Conservation (phyloP, 2,888 invertebrate genomes). For the Lycia hirtaria region DNA sequence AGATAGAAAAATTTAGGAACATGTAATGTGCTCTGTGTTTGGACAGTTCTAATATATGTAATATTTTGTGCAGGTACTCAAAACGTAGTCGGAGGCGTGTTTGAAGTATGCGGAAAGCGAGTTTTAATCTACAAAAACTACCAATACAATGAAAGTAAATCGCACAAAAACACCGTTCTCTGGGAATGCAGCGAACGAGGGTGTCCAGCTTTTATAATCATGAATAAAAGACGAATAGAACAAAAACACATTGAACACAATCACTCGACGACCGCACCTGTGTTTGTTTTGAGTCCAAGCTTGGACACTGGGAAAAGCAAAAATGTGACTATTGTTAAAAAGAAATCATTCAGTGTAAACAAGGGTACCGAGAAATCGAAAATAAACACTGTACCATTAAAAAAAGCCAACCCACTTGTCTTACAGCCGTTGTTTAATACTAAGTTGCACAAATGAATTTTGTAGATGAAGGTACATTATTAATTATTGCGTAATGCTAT, state of each 20-base stretch:
- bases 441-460: too few relatives aligned
- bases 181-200: constrained; percentile 21
- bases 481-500: too few relatives aligned
- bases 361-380: not conserved
- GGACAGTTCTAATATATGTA: not conserved
- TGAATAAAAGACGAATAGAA: constrained; percentile 45
- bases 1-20: too few relatives aligned
- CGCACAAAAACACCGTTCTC: constrained; percentile 1
- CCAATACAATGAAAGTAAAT: constrained; percentile 45
- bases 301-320: not conserved
- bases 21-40: too few relatives aligned
- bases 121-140: constrained; percentile 51
- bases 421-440: not conserved
- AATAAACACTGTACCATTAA: not conserved
- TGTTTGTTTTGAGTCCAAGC: constrained; percentile 10
- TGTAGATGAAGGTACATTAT: too few relatives aligned
- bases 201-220: constrained; percentile 43
- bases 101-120: constrained; percentile 47
- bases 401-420: not conserved
- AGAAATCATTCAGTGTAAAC: not conserved
- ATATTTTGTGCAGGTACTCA: not conserved
- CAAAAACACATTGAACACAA: constrained; percentile 45
- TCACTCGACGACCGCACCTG: constrained; percentile 44
- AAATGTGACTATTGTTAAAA: not conserved
- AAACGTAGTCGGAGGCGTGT: constrained; percentile 51